phyloP scores from a whole-genome alignment of 2,113 vertebrate genomes.

The Corythornis cristatus region DNA sequence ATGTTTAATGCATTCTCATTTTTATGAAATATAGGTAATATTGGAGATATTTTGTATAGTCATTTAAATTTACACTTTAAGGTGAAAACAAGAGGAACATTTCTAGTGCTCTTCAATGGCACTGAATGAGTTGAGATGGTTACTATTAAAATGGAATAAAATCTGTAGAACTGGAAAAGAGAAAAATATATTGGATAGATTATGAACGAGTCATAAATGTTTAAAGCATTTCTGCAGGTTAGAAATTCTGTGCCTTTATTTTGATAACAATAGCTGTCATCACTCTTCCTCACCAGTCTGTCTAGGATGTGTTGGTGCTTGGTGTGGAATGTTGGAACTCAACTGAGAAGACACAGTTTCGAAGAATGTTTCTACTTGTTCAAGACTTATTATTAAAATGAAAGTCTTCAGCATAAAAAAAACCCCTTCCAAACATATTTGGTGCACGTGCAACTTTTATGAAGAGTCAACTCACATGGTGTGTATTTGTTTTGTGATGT shows the following conservation, averaged over 20 bases:
- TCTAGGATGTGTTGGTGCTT: neutral
- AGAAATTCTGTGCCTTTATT: neutral
- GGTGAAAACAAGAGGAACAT: neutral
- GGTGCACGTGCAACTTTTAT: neutral
- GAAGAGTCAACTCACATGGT: neutral
- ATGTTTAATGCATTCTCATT: neutral
- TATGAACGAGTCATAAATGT: neutral
- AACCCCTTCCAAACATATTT: neutral
- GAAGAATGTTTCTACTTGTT: neutral
- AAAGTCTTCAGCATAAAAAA: neutral
- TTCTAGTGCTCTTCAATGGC: neutral
- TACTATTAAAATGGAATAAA: slow-evolving; percentile 20
- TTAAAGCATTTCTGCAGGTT: neutral
- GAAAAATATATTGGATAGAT: neutral
- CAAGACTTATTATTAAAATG: neutral
- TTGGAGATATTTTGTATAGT: neutral
- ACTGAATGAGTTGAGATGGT: neutral
- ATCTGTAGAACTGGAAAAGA: neutral
- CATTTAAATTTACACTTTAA: slow-evolving; percentile 9
- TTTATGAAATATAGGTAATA: slow-evolving; percentile 13
- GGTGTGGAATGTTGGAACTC: neutral
- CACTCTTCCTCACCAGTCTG: neutral
- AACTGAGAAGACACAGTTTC: neutral
- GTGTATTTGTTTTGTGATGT: slow-evolving; percentile 19
- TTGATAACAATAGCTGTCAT: neutral